phyloP scores from a whole-genome alignment of 2,797 vertebrate species.

The Xiphophorus birchmanni region DNA sequence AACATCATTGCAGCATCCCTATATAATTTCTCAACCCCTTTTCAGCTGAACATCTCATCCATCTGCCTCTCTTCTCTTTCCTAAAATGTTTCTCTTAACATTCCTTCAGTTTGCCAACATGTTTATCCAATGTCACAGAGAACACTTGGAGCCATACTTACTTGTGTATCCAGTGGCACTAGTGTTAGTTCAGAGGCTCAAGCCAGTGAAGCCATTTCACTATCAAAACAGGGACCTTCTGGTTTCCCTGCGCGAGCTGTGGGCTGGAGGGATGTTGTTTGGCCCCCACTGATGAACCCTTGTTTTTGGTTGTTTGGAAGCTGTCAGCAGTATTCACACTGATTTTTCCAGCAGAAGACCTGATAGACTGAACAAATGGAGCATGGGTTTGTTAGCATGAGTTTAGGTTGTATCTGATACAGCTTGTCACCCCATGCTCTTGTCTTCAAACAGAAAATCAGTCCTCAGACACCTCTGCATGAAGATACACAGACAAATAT shows the following conservation, averaged over 20 bases:
- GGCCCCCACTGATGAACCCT: conserved; percentile 27
- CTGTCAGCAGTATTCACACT: conserved; percentile 45
- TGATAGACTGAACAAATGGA: conserved; percentile 74
- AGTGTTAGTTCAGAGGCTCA: conserved; percentile 72
- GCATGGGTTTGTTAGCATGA: conserved; percentile 6
- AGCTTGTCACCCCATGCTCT: conserved; percentile 18
- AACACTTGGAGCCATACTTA: conserved; percentile 53
- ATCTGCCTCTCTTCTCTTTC: conserved; percentile 11
- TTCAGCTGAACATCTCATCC: not conserved
- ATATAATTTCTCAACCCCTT: not conserved
- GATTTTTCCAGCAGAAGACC: conserved; percentile 54
- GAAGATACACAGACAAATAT: not conserved
- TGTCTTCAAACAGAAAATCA: conserved; percentile 25
- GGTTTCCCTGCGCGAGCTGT: conserved; percentile 67
- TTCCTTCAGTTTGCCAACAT: conserved; percentile 57
- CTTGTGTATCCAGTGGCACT: conserved; percentile 63
- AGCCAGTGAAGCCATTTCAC: conserved; percentile 56
- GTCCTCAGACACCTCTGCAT: not conserved
- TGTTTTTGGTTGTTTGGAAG: conserved; percentile 55
- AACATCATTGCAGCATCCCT: not conserved
- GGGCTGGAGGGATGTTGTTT: conserved; percentile 8
- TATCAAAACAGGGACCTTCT: conserved; percentile 80
- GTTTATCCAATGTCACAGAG: conserved; percentile 65
- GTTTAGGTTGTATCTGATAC: conserved; percentile 30
- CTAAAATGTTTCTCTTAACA: conserved; percentile 38